A percentile compares a stretch with the other conserved stretches of the same genome.
Conservation (phyloP, 2,888 invertebrate species). For the Nephrotoma guestfalica region DNA sequence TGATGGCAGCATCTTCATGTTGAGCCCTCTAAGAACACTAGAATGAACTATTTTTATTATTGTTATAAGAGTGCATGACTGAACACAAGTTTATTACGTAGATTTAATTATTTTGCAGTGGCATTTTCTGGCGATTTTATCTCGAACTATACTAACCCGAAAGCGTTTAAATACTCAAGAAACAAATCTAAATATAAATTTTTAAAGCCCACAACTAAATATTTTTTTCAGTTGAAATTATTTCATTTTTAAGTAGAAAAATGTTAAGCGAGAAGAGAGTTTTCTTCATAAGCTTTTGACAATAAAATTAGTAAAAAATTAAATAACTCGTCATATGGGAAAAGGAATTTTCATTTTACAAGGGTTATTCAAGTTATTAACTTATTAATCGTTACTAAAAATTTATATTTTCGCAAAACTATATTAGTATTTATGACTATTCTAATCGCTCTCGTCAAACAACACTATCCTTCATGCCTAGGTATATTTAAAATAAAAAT, state of each 20-base stretch:
- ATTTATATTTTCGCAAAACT: background rate
- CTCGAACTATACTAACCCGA: too few relatives aligned
- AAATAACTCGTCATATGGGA: background rate
- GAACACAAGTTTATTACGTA: too few relatives aligned
- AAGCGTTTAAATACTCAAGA: too few relatives aligned
- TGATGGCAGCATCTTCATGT: too few relatives aligned
- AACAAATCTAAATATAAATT: too few relatives aligned
- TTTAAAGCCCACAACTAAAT: background rate
- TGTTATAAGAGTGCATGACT: too few relatives aligned
- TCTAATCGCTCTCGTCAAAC: background rate
- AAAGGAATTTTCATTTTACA: background rate
- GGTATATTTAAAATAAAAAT: background rate
- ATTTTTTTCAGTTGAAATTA: background rate
- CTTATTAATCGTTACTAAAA: background rate
- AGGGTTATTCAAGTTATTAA: background rate
- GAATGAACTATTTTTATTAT: too few relatives aligned
- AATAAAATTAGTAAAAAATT: background rate
- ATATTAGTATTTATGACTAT: background rate
- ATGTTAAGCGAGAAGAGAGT: background rate
- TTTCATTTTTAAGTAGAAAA: background rate
- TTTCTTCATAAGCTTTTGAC: background rate
- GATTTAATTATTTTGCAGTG: too few relatives aligned
- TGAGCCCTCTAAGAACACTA: too few relatives aligned
- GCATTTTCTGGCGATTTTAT: too few relatives aligned
- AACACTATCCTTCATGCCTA: background rate